A percentile compares a stretch with the other conserved stretches of the same genome.
Evolutionary conservation across 92 coral and sea anemone species (phyloP).

Genomic region (Umimayanthus kanabou): DNA sequence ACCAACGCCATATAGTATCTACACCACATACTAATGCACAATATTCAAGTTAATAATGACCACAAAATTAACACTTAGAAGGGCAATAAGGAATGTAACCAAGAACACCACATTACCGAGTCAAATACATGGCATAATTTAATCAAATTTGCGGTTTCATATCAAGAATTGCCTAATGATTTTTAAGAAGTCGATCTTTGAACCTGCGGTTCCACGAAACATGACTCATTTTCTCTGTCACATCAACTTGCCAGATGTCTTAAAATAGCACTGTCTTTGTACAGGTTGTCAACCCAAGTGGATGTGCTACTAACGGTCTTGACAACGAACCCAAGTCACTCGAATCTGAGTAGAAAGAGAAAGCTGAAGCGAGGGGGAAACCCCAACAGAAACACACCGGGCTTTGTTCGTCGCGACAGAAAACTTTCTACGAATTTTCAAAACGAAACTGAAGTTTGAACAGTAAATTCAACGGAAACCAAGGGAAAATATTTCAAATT

Average conservation of each 20-base stretch:
- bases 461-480: not conserved
- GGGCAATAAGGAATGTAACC: not conserved
- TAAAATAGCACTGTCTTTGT: conserved; percentile 15
- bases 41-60: not conserved
- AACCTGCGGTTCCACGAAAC: conserved; percentile 4
- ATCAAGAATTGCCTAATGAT: not conserved
- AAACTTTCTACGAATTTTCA: not conserved
- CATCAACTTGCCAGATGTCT: not conserved
- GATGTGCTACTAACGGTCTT: not conserved
- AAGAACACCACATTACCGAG: not conserved
- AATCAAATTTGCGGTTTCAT: not conserved
- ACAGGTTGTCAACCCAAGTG: conserved; percentile 29
- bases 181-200: not conserved
- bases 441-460: not conserved
- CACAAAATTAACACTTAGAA: not conserved
- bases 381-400: conserved; percentile 7
- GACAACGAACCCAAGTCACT: not conserved
- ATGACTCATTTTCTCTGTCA: conserved; percentile 1
- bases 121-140: too few relatives aligned
- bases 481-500: not conserved
- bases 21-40: not conserved
- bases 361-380: conserved; percentile 23
- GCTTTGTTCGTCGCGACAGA: not conserved
- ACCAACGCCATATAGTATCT: not conserved
- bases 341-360: not conserved